Evolutionary conservation across 2,113 vertebrate species (phyloP).

Genomic region (Formicarius rufipectus): DNA sequence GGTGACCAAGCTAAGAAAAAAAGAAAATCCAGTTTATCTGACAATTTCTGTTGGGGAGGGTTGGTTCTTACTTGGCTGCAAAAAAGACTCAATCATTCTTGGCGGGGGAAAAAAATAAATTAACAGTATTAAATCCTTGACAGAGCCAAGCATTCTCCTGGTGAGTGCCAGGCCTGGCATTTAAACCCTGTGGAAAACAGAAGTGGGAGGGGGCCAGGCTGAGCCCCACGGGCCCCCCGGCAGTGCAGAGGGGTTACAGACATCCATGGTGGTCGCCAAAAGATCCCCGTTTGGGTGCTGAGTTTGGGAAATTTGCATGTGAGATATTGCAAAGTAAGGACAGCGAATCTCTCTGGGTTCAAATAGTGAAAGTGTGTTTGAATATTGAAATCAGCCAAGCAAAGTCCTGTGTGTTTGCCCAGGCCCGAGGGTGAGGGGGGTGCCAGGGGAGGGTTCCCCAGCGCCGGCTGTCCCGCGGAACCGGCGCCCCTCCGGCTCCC

Average conservation of each 20-base stretch:
- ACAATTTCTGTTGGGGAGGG: background rate
- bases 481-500: too few relatives aligned
- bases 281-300: background rate
- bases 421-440: rapidly evolving
- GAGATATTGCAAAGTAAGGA: background rate
- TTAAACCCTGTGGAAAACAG: background rate
- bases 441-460: rapidly evolving
- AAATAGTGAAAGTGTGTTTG: background rate
- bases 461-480: too few relatives aligned
- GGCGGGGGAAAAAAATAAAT: background rate
- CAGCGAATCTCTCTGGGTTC: background rate
- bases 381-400: background rate
- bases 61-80: background rate
- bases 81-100: background rate
- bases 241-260: rapidly evolving
- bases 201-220: background rate
- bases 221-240: background rate
- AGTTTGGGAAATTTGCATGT: background rate
- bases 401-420: background rate
- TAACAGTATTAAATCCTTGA: background rate
- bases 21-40: background rate
- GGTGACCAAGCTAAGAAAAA: background rate
- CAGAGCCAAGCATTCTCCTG: background rate
- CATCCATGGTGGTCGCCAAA: background rate
- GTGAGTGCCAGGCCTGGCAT: background rate